Evolutionary conservation across 2,888 invertebrate genomes (phyloP), one percentile per base, ranked within the genome.

Genomic region (Meteorus colon): DNA sequence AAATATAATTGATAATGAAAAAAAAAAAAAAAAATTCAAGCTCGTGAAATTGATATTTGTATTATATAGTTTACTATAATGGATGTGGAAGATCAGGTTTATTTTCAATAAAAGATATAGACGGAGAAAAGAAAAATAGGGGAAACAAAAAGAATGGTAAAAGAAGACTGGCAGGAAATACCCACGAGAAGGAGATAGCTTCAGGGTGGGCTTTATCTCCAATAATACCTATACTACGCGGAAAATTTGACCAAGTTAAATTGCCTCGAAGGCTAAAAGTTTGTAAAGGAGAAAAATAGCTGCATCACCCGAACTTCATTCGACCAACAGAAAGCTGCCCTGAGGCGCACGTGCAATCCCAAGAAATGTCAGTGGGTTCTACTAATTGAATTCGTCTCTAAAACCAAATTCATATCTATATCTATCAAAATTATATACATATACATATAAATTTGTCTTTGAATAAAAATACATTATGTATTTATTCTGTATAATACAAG

Each of bases 201-300:
- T 16, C 29, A 65, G 65, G 76, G 66, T 65, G 65, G 74, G 66
- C 55, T 66, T 51, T 37, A 70, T 41, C 73, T 75, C 63, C 68
- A 77, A 81, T 79, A 74, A 80, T 75, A 72, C 78, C 75, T 73
- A 69, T 48, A 55, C 55, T 55, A 19, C 48, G 29, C 59, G 51
- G 29, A 66, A 66, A 77, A 78, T 77, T 80, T 77, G 67, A 73
- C 66, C 78, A 81, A 81, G 77, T 81, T 81, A 78, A 74, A 79
- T 79, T 80, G 80, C 79, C 74, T 78, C 73, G 75, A 48, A 67
- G 65, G 73, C 73, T 27, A 76, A 73, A 79, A 79, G 77, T 80
- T 79, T 79, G 66, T 75, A 71, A 80, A 62, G 73, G 69, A 73
- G 74, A 78, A 78, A 77, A 80, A 78, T 78, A 70, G 76, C 51